Evolutionary conservation across 2,888 invertebrate species (phyloP).

Genomic region (Lycia hirtaria): DNA sequence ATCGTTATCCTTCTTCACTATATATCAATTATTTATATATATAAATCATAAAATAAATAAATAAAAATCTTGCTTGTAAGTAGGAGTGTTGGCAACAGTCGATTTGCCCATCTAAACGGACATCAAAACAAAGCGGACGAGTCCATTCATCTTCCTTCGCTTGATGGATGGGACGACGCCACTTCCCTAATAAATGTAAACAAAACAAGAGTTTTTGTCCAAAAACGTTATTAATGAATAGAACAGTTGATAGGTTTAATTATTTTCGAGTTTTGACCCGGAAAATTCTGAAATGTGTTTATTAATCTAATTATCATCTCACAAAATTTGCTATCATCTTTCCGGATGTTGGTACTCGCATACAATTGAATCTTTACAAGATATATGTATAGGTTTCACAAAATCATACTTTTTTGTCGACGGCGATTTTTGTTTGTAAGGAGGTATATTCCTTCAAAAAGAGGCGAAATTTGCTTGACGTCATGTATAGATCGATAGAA

Average conservation of each 20-base stretch:
- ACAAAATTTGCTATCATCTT: no score
- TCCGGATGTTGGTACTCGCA: no score
- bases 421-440: no score
- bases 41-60: no score
- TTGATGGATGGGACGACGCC: constrained; percentile 78
- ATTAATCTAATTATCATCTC: no score
- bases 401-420: no score
- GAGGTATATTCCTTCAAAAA: no score
- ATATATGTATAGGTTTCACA: not conserved
- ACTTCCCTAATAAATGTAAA: constrained; percentile 83
- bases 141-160: constrained; percentile 72
- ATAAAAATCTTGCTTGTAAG: not conserved
- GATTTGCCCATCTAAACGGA: constrained; percentile 51
- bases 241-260: constrained; percentile 73
- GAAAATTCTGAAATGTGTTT: not conserved
- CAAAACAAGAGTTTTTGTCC: constrained; percentile 74
- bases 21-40: no score
- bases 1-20: no score
- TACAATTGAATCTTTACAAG: not conserved
- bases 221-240: constrained; percentile 75
- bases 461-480: no score
- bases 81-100: constrained; percentile 10
- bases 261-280: constrained; percentile 58
- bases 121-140: constrained; percentile 56
- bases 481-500: no score